Percentiles rank a stretch among this genome's conserved stretches.
phyloP scores from a whole-genome alignment of 2,888 invertebrate genomes.

The Archips crataeganus region DNA sequence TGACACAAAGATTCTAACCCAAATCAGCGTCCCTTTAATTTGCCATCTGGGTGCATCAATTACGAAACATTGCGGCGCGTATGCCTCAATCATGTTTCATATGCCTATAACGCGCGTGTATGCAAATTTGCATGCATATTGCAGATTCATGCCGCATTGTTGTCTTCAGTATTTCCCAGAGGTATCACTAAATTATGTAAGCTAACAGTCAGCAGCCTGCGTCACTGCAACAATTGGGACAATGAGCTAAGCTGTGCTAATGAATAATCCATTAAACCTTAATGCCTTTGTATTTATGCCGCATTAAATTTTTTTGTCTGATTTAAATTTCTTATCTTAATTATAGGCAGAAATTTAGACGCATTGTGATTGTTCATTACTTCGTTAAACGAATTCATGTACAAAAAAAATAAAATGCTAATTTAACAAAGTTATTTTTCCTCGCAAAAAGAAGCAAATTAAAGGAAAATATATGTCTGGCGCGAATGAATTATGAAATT shows the following conservation, averaged over 20 bases:
- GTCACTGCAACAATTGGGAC: constrained; percentile 26
- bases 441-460: neutral
- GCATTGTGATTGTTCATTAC: neutral
- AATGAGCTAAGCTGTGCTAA: constrained; percentile 25
- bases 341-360: neutral
- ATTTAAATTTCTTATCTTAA: neutral
- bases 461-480: constrained; percentile 1
- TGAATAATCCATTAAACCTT: constrained; percentile 32
- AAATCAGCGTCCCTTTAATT: constrained; percentile 5
- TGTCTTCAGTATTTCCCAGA: constrained; percentile 51
- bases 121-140: constrained; percentile 70
- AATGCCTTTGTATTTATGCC: constrained; percentile 25
- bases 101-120: constrained; percentile 58
- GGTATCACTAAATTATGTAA: constrained; percentile 42
- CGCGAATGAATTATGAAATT: neutral
- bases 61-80: constrained; percentile 41
- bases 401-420: neutral
- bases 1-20: neutral
- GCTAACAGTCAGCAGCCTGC: constrained; percentile 35
- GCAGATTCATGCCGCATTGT: constrained; percentile 62
- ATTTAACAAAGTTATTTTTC: neutral
- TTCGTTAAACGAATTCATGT: neutral
- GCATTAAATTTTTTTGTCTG: neutral
- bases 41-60: constrained; percentile 3
- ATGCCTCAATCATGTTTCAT: constrained; percentile 63